Evolutionary conservation across 2,888 invertebrate genomes (phyloP).

Genomic region (Ryuthela nishihirai): DNA sequence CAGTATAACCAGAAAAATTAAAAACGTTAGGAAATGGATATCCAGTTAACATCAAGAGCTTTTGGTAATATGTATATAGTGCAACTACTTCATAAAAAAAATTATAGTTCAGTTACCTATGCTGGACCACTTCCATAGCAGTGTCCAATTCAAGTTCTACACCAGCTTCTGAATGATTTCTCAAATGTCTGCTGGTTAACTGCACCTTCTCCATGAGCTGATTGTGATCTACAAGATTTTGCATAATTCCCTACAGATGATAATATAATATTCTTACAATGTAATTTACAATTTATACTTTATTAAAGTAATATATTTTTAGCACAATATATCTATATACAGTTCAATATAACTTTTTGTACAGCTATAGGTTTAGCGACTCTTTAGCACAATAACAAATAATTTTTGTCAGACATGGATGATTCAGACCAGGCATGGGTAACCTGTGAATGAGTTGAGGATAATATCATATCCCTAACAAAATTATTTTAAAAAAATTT

Average conservation of each 20-base stretch:
- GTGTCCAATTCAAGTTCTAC: slow-evolving; percentile 2
- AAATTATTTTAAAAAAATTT: too few species aligned
- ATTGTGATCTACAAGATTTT: neutral
- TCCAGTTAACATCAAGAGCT: neutral
- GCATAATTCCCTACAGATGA: neutral
- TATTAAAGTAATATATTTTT: neutral
- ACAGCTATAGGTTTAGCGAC: too few species aligned
- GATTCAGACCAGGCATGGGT: too few species aligned
- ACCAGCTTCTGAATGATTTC: neutral
- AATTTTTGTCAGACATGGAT: too few species aligned
- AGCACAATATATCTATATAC: neutral
- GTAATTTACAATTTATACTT: neutral
- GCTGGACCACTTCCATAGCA: neutral
- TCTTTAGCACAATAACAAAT: too few species aligned
- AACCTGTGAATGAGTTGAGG: too few species aligned
- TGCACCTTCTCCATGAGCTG: neutral
- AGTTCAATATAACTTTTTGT: neutral
- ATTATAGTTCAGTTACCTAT: slow-evolving; percentile 2
- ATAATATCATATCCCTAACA: too few species aligned
- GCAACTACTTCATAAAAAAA: neutral
- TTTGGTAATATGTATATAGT: neutral
- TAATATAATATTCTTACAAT: neutral
- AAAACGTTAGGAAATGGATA: too few species aligned
- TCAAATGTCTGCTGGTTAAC: neutral
- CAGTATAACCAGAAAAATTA: too few species aligned